Base-by-base conservation (phyloP, 2,797 vertebrate genomes). In the Acanthurus lineatus region DNA sequence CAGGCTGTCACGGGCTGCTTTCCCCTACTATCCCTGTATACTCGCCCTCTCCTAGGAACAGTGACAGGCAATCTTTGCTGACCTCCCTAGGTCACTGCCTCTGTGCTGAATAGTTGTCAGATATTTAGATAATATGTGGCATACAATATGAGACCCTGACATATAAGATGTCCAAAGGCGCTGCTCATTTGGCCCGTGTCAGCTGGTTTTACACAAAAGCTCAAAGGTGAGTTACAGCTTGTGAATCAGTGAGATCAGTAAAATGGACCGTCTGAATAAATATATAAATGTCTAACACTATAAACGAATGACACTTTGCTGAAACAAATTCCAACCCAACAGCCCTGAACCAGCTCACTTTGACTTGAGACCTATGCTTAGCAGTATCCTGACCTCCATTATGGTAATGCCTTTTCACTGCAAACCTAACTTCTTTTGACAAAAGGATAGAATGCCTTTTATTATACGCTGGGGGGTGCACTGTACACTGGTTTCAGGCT, bases 361-460 rank as follows among this genome's bases (percentile, higher is more conserved):
- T 59, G 61, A 85, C 79, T 80, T 53, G 57, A 81, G 84, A 79
- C 79, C 79, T 85, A 70, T 81, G 79, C 44, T 88, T 77, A 81
- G 68, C 73, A 81, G 73, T 70, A 71, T 57, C 28, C n/a, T 69
- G 73, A 88, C 63, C 81, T 82, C 81, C 67, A 80, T 86, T 88
- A 88, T 82, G 65, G 32, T 83, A 86, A 91, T 82, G 57, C 49
- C 49, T 56, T 74, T 86, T 75, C 67, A 79, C 62, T 54, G 47
- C 60, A 89, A 86, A 67, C 25, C 1, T 86, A 92, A 92, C 75
- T 74, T 87, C 69, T 69, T 90, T 84, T 76, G 91, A 93, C 92
- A 92, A 92, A 92, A 90, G 88, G 88, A 89, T 90, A 91, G 65
- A 82, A 86, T 38, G 66, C 71, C 82, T 92, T 77, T 76, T 47